Conservation (phyloP, 64 coral and sea anemone species). For the Actinia tenebrosa region DNA sequence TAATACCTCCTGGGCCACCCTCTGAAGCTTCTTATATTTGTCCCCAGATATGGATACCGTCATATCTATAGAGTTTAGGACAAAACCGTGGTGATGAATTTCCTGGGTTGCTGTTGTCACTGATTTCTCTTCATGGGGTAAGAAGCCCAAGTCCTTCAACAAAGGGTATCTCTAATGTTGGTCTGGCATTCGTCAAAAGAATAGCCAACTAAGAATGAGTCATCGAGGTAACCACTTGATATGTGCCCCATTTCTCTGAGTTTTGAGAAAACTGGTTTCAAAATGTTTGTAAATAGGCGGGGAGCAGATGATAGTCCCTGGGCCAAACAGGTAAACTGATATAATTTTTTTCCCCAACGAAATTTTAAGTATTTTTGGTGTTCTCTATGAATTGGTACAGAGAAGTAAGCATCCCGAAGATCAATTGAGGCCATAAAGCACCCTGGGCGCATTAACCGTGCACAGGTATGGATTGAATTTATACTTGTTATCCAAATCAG, state of each 20-base stretch:
- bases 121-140: constrained; percentile 43
- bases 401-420: constrained; percentile 38
- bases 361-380: constrained; percentile 55
- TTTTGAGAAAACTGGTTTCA: constrained; percentile 43
- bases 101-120: constrained; percentile 36
- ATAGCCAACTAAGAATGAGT: constrained; percentile 28
- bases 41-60: constrained; percentile 29
- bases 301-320: constrained; percentile 31
- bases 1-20: background rate
- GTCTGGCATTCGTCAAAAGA: constrained; percentile 25
- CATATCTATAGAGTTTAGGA: constrained; percentile 38
- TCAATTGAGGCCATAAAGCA: constrained; percentile 58
- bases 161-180: constrained; percentile 38
- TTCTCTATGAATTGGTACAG: constrained; percentile 25
- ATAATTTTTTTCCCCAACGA: constrained; percentile 15
- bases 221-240: constrained; percentile 34
- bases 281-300: constrained; percentile 21
- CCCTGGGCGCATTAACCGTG: constrained; percentile 30
- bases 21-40: constrained; percentile 17
- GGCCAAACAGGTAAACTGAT: constrained; percentile 44
- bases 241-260: constrained; percentile 43
- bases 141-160: constrained; percentile 26
- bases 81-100: constrained; percentile 32
- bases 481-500: background rate
- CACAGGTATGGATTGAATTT: constrained; percentile 50